Percentiles rank a stretch among this genome's conserved stretches.
Evolutionary conservation across 2,797 vertebrate species (phyloP).

Genomic region (Spea hammondii): DNA sequence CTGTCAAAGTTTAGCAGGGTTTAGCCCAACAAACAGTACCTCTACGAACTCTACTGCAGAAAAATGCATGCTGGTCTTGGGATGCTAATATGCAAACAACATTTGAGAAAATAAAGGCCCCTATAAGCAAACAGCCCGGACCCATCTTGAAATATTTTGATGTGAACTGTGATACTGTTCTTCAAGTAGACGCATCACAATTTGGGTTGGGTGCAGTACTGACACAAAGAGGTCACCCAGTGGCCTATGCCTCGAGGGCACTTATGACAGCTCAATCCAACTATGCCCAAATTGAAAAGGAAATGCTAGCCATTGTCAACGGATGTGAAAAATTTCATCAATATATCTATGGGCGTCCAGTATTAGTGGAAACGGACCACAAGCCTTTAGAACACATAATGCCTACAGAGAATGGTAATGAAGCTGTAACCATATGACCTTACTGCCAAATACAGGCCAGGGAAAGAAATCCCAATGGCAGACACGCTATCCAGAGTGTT

Average conservation of each 20-base stretch:
- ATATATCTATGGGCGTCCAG: not conserved
- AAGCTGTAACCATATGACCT: not conserved
- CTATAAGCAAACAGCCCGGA: not conserved
- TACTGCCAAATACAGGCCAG: not conserved
- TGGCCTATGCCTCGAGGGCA: no score
- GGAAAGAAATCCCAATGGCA: not conserved
- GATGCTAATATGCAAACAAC: constrained; percentile 2
- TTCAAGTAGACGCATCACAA: not conserved
- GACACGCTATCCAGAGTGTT: not conserved
- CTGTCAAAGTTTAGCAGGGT: not conserved
- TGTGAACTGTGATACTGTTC: not conserved
- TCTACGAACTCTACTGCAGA: not conserved
- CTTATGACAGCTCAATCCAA: not conserved
- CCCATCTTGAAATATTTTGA: constrained; percentile 1
- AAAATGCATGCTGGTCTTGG: not conserved
- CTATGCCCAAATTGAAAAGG: not conserved
- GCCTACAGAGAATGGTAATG: not conserved
- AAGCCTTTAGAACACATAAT: not conserved
- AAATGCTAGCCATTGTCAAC: not conserved
- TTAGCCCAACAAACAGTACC: not conserved
- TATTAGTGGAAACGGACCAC: not conserved
- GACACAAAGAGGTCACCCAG: no score
- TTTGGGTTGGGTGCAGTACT: not conserved
- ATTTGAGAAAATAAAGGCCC: not conserved
- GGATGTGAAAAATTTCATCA: constrained; percentile 3